These are phyloP conservation scores for Elachura formosa DNA, from an alignment of 2,113 vertebrate genomes.

Conservation along the genomic window DNA sequence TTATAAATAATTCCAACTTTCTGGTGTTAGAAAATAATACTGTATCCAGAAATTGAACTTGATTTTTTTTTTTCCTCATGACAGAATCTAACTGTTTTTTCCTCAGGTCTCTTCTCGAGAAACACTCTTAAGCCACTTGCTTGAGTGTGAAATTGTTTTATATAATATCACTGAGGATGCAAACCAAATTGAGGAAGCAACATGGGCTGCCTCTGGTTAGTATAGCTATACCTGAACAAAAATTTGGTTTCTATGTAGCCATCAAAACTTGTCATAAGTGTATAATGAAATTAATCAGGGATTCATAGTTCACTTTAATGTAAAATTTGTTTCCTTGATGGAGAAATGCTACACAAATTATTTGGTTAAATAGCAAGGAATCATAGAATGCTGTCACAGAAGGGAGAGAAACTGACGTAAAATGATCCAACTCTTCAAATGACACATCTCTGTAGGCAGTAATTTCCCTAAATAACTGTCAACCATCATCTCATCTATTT, in stretches of 20 bases:
- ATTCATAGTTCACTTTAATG: neutral
- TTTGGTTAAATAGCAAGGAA: neutral
- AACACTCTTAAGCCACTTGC: constrained; percentile 73
- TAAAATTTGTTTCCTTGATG: neutral
- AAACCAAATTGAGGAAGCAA: constrained; percentile 81
- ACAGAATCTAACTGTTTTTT: neutral
- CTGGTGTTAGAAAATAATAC: neutral
- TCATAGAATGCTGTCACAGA: neutral
- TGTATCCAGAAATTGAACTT: neutral
- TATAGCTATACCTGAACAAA: neutral
- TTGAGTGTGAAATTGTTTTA: constrained; percentile 83
- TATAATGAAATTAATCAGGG: neutral
- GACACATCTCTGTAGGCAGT: neutral
- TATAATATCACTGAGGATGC: constrained; percentile 84
- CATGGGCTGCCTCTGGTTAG: constrained; percentile 86
- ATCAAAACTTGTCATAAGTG: neutral
- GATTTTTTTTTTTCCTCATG: neutral
- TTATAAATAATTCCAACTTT: neutral
- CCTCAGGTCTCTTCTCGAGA: constrained; percentile 45
- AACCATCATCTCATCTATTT: neutral
- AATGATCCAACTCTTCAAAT: neutral
- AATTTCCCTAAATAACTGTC: neutral
- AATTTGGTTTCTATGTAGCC: neutral
- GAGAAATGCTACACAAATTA: neutral
- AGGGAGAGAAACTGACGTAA: neutral